phyloP scores from a whole-genome alignment of 1,140 invertebrate species.

The Hypsibius dujardini region DNA sequence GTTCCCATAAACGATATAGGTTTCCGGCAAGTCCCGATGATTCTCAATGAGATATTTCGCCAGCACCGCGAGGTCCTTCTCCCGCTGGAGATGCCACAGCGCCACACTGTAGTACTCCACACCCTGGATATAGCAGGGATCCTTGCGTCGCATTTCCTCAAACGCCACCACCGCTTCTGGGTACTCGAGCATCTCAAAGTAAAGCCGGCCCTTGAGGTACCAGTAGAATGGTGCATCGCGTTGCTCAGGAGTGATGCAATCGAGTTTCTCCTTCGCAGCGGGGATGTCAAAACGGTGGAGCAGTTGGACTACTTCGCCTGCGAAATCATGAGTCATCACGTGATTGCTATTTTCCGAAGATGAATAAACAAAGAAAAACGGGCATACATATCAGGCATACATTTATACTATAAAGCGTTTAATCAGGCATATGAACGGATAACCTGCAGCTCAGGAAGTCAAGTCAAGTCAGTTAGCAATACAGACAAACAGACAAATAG shows the following conservation, averaged over 20 bases:
- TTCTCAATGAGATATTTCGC: constrained; percentile 51
- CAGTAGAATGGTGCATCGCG: background rate
- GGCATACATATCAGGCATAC: no score
- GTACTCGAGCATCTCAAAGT: constrained; percentile 6
- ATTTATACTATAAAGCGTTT: no score
- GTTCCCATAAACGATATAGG: constrained; percentile 20
- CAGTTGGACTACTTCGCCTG: background rate
- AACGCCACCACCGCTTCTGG: constrained; percentile 28
- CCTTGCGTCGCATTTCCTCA: constrained; percentile 54
- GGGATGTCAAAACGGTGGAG: background rate
- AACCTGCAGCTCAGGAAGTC: no score
- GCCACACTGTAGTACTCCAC: constrained; percentile 94
- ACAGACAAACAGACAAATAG: no score
- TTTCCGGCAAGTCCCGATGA: constrained; percentile 34
- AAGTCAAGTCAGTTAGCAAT: no score
- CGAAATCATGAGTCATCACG: no score
- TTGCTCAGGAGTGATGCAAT: background rate
- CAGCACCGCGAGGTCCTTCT: constrained; percentile 67
- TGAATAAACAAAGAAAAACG: no score
- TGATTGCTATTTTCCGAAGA: no score
- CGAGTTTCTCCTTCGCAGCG: background rate
- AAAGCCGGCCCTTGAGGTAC: background rate
- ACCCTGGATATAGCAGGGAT: constrained; percentile 64
- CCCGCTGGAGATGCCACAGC: constrained; percentile 86
- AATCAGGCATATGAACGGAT: no score